These are phyloP conservation scores for Mustela erminea DNA, from an alignment of 2,797 vertebrate genomes.

Conservation along the genomic window DNA sequence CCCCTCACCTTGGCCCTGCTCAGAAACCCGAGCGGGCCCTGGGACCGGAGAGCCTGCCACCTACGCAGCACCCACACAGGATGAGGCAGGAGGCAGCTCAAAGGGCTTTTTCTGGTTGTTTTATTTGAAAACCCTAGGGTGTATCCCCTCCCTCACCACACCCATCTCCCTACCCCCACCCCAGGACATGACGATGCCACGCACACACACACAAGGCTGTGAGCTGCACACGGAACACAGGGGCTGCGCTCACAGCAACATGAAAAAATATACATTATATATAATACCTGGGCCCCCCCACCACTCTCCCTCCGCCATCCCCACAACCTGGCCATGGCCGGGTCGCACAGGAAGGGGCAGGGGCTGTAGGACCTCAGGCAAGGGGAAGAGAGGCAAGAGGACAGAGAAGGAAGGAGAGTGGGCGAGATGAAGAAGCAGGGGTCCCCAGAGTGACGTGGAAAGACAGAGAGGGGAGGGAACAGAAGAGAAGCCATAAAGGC, in stretches of 20 bases:
- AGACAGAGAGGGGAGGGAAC: not conserved
- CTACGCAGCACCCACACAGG: not conserved
- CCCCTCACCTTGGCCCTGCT: not conserved
- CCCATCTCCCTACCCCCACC: constrained; percentile 74
- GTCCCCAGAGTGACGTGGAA: constrained; percentile 60
- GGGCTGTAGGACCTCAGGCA: constrained; percentile 64
- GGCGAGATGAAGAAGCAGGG: not conserved
- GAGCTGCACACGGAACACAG: constrained; percentile 77
- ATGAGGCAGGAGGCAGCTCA: not conserved
- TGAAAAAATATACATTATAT: constrained; percentile 93
- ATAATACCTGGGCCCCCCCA: constrained; percentile 68
- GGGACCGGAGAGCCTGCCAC: not conserved
- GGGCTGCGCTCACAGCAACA: constrained; percentile 86
- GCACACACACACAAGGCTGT: constrained; percentile 74
- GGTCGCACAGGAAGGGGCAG: constrained; percentile 40
- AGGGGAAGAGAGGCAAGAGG: not conserved
- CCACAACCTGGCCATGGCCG: constrained; percentile 25
- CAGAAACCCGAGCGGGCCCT: not conserved
- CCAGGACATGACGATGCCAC: constrained; percentile 73
- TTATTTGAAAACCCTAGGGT: constrained; percentile 90
- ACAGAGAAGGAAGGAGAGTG: constrained; percentile 31
- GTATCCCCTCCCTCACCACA: constrained; percentile 78
- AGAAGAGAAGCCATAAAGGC: constrained; percentile 1
- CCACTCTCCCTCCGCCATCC: not conserved
- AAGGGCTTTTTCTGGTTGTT: constrained; percentile 85